Conservation (phyloP, 2,888 invertebrate species). For the Caradrina kadenii region DNA sequence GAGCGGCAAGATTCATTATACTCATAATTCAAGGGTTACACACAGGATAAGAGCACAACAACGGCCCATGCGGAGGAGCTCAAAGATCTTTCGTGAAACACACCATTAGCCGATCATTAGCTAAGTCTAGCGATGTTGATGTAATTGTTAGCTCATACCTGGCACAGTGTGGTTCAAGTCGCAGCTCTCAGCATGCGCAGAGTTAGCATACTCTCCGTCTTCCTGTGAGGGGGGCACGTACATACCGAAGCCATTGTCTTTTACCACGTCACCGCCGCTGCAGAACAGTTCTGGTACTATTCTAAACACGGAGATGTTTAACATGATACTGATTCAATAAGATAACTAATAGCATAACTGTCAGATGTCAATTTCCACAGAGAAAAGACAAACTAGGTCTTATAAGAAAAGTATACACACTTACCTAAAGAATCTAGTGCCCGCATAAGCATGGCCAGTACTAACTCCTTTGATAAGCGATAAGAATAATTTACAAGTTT, state of each 20-base stretch:
- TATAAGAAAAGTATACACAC: background rate
- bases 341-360: too few species aligned
- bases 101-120: background rate
- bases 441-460: constrained; percentile 80
- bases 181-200: constrained; percentile 84
- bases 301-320: constrained; percentile 66
- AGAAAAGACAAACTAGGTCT: too few species aligned
- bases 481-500: constrained; percentile 82
- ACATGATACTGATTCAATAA: background rate
- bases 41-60: too few species aligned
- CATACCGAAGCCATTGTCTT: constrained; percentile 90
- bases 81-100: too few species aligned
- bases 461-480: constrained; percentile 78
- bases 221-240: constrained; percentile 78
- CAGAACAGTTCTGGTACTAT: constrained; percentile 90
- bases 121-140: background rate
- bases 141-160: constrained; percentile 66
- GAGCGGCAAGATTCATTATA: too few species aligned
- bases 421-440: constrained; percentile 84
- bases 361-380: too few species aligned
- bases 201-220: constrained; percentile 72
- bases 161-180: constrained; percentile 86
- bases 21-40: too few species aligned
- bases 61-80: too few species aligned
- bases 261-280: constrained; percentile 90